Base-by-base conservation (phyloP, 2,797 vertebrate species). In the Natrix natrix region DNA sequence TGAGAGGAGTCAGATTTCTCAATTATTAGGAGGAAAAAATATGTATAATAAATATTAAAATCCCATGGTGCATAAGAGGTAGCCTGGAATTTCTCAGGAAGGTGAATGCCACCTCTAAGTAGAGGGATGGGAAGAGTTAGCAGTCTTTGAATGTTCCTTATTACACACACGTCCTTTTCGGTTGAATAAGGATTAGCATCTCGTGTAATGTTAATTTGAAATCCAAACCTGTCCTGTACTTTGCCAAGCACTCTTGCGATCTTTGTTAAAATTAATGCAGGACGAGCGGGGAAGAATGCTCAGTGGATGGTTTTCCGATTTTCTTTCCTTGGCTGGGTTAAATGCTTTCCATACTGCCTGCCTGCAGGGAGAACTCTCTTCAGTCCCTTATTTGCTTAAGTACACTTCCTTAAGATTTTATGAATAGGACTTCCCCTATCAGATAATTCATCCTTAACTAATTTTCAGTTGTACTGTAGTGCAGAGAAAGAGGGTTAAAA, bases 381-480 rank as follows among this genome's bases (percentile, higher is more conserved):
- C 69, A 24, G 89, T 89, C 83, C 2, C 37, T 69, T 93, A 90
- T 93, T 94, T 87, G 92, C 86, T 91, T 92, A 94, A 91, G 43
- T 91, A 91, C 90, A 92, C 93, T 92, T 91, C 92, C 94, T 11
- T 94, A 93, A 90, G 90, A 91, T 54, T 54, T 74, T 88, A 12
- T 94, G 94, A 61, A 24, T 92, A 94, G 86, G 78, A 48, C 93
- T 63, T 28, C 87, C 94, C 92, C 93, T 90, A 91, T 90, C 92
- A 90, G 90, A 92, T 93, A 93, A 93, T 93, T 94, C 92, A 94
- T 69, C 93, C 93, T 87, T 92, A 90, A 94, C 93, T 93, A 92
- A 90, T 94, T 94, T 93, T 92, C 90, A 2, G 0, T 91, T 91
- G 93, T 95, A 87, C 94, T 96, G 74, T 95, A 86, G 94, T 96